These are phyloP conservation scores for Yoshiicerus persimilis DNA, from an alignment of 1,140 invertebrate species.

Conservation along the genomic window DNA sequence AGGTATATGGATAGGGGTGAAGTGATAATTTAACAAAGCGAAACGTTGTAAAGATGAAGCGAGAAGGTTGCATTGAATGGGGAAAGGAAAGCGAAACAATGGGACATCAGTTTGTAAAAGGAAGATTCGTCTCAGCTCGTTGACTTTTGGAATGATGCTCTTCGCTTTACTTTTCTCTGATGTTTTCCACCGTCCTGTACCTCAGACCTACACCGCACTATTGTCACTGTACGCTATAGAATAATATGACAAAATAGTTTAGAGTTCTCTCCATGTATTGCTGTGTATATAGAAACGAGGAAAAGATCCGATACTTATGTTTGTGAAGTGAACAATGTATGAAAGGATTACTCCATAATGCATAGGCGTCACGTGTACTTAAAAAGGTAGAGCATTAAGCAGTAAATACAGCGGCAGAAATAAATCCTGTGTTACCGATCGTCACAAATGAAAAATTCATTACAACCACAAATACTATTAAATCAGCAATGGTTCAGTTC, in stretches of 20 bases:
- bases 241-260: too few species aligned
- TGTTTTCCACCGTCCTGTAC: too few species aligned
- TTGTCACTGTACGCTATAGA: too few species aligned
- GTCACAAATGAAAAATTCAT: conserved; percentile 1
- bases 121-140: conserved; percentile 12
- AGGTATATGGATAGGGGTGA: neutral
- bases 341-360: neutral
- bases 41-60: neutral
- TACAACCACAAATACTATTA: conserved; percentile 18
- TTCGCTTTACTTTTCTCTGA: neutral
- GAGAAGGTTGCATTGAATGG: neutral
- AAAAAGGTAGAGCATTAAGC: neutral
- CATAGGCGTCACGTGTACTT: neutral
- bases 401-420: neutral
- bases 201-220: too few species aligned
- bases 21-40: neutral
- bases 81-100: neutral
- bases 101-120: neutral
- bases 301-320: too few species aligned
- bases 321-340: neutral
- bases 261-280: too few species aligned
- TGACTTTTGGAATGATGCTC: neutral
- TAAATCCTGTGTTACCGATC: neutral
- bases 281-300: too few species aligned
- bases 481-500: neutral